phyloP scores from a whole-genome alignment of 2,113 vertebrate genomes.

The Hypocryptadius cinnamomeus region DNA sequence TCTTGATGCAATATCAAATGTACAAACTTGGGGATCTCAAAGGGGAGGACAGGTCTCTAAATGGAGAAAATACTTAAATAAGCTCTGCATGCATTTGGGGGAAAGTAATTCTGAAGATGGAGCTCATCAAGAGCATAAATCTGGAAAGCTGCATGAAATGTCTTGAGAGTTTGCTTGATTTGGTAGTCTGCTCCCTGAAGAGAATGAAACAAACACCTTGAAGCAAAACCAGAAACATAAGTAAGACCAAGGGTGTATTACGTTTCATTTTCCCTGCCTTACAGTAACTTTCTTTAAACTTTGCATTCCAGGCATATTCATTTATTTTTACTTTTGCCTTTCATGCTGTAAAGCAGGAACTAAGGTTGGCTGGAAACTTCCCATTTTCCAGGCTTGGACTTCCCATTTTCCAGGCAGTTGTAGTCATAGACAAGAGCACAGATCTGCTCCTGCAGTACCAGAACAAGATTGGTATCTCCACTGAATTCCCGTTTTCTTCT shows the following conservation, averaged over 20 bases:
- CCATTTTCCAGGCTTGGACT: not conserved
- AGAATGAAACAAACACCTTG: not conserved
- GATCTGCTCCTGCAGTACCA: not conserved
- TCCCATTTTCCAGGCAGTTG: not conserved
- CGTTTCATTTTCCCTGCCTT: not conserved
- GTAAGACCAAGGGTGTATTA: not conserved
- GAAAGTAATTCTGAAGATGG: not conserved
- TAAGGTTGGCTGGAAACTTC: not conserved
- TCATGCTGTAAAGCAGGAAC: not conserved
- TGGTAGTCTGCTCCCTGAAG: not conserved
- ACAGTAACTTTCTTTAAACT: not conserved
- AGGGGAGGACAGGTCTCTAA: not conserved
- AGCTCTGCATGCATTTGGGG: not conserved
- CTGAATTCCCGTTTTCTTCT: not conserved
- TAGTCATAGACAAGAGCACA: not conserved
- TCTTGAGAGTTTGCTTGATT: not conserved
- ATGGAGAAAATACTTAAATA: not conserved
- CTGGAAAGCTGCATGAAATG: not conserved
- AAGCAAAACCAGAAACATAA: not conserved
- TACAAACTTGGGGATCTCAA: not conserved
- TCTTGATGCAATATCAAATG: not conserved
- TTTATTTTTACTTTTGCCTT: constrained; percentile 13
- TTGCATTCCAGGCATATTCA: not conserved
- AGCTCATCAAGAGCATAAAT: not conserved
- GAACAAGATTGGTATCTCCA: not conserved